Percentiles rank a stretch among this genome's conserved stretches.
Evolutionary conservation across 1,140 invertebrate species (phyloP).

Genomic region (Elysia chlorotica): DNA sequence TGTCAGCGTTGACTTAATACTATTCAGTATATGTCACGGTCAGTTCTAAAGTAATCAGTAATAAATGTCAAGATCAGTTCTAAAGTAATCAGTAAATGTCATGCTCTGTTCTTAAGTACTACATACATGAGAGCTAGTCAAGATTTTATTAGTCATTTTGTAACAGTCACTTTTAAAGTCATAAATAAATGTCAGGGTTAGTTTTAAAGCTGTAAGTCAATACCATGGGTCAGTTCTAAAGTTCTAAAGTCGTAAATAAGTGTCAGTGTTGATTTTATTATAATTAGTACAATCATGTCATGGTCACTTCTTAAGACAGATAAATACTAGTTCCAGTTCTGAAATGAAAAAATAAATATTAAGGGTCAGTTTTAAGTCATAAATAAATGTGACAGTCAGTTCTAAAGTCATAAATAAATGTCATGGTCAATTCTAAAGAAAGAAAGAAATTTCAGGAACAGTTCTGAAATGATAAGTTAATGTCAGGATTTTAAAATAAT

Average conservation of each 20-base stretch:
- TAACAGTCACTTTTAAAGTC: background rate
- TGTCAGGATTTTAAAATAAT: no score
- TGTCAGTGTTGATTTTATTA: background rate
- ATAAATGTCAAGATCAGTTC: background rate
- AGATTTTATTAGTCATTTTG: background rate
- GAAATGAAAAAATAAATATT: no score
- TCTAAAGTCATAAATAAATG: background rate
- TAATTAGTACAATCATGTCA: background rate
- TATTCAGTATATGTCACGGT: background rate
- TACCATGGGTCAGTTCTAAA: constrained; percentile 42
- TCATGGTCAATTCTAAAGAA: no score
- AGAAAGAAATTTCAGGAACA: background rate
- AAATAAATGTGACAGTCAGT: background rate
- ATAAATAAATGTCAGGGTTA: background rate
- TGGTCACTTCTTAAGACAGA: background rate
- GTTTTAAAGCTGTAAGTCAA: no score
- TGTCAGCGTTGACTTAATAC: background rate
- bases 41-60: background rate
- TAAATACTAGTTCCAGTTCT: background rate
- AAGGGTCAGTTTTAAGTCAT: background rate
- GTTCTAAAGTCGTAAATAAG: no score
- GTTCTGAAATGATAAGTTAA: no score
- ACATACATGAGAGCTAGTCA: background rate
- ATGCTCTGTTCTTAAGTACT: constrained; percentile 35
- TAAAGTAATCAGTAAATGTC: no score